phyloP scores from a whole-genome alignment of 2,888 invertebrate species.

The Eristalinus sepulchralis region DNA sequence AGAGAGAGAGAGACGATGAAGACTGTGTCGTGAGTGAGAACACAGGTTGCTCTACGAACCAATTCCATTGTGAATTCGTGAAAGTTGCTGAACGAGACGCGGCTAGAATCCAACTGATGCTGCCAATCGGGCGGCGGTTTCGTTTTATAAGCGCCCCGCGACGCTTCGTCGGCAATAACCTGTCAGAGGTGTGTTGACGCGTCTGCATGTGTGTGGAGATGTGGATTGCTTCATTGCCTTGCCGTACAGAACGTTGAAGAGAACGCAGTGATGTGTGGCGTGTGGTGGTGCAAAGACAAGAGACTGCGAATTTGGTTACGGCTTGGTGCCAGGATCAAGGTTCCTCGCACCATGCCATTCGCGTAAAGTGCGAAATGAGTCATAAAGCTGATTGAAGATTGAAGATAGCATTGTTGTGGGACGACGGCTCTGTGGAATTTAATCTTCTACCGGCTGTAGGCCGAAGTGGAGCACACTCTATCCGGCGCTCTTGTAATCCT shows the following conservation, averaged over 20 bases:
- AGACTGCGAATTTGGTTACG: constrained; percentile 33
- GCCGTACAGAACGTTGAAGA: background rate
- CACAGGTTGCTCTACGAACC: constrained; percentile 29
- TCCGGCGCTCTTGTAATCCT: constrained; percentile 45
- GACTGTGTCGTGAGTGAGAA: background rate
- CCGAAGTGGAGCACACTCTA: constrained; percentile 34
- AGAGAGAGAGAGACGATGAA: background rate
- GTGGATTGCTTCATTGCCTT: constrained; percentile 44
- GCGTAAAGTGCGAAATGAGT: constrained; percentile 40
- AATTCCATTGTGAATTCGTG: constrained; percentile 53
- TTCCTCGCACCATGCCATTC: constrained; percentile 10
- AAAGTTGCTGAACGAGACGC: constrained; percentile 55
- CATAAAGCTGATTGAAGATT: constrained; percentile 51
- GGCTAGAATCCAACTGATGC: constrained; percentile 67
- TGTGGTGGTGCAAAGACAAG: constrained; percentile 43
- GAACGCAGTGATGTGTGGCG: constrained; percentile 20
- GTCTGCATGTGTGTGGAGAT: background rate
- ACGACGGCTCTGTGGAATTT: constrained; percentile 24
- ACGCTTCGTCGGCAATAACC: constrained; percentile 3
- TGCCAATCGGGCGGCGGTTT: constrained; percentile 50
- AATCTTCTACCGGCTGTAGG: constrained; percentile 2
- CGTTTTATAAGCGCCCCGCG: constrained; percentile 59
- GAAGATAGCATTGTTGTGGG: constrained; percentile 44
- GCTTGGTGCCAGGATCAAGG: constrained; percentile 52
- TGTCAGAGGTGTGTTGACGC: background rate